A percentile compares a stretch with the other conserved stretches of the same genome.
These are phyloP conservation scores for Alexandromys fortis DNA, from an alignment of 2,113 vertebrate species.

Conservation along the genomic window DNA sequence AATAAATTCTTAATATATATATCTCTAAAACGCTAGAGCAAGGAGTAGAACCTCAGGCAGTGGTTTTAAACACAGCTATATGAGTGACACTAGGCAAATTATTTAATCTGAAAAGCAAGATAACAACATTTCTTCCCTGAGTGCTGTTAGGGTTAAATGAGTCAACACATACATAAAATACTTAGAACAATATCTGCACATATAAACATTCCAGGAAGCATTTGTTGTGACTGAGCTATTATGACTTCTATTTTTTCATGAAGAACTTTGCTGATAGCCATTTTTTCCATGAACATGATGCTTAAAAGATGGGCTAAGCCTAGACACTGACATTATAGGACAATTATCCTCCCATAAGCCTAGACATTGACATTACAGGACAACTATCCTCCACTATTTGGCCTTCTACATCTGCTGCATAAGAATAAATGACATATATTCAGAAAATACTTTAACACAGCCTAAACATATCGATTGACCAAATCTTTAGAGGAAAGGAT, in stretches of 20 bases:
- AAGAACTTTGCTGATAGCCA: conserved; percentile 3
- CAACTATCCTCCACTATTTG: conserved; percentile 12
- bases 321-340: background rate
- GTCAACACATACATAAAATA: background rate
- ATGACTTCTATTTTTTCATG: background rate
- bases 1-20: background rate
- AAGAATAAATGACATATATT: conserved; percentile 9
- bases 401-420: background rate
- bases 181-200: background rate
- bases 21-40: background rate
- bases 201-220: conserved; percentile 11
- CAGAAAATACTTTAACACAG: background rate
- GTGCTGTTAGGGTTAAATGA: background rate
- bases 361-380: background rate
- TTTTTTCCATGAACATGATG: background rate
- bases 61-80: background rate
- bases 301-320: background rate
- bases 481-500: background rate
- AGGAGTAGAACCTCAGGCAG: background rate
- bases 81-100: background rate
- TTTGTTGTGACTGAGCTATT: background rate
- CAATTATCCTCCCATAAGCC: background rate
- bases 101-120: background rate
- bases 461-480: background rate
- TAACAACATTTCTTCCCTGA: background rate